phyloP scores from a whole-genome alignment of 2,888 invertebrate species.

The Oxyteleia sp. region DNA sequence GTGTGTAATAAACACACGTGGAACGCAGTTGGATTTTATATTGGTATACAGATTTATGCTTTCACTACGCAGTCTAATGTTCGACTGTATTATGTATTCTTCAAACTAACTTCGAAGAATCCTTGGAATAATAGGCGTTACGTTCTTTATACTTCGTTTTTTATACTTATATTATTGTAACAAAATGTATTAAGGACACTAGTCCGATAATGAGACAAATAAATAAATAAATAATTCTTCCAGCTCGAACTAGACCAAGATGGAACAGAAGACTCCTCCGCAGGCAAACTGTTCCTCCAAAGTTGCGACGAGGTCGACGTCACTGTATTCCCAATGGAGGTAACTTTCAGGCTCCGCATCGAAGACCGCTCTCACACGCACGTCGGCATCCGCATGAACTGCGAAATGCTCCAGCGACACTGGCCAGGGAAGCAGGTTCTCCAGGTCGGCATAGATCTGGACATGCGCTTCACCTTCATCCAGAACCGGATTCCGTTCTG shows the following conservation, averaged over 20 bases:
- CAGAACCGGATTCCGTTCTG: slow-evolving; percentile 93
- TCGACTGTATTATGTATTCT: no score
- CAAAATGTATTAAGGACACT: no score
- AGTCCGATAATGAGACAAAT: no score
- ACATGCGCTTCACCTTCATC: slow-evolving; percentile 93
- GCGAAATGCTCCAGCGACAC: slow-evolving; percentile 42
- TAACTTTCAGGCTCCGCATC: slow-evolving; percentile 49
- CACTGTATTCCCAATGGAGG: slow-evolving; percentile 27
- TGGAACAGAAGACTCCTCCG: slow-evolving; percentile 57
- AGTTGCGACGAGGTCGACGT: slow-evolving; percentile 56
- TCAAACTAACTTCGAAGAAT: no score
- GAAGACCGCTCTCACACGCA: slow-evolving; percentile 46
- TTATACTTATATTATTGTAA: no score
- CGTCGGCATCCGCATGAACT: slow-evolving; percentile 37
- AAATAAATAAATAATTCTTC: no score
- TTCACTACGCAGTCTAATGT: no score
- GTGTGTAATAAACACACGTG: no score
- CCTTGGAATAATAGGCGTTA: no score
- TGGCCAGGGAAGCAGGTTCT: slow-evolving; percentile 19
- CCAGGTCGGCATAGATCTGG: slow-evolving; percentile 85
- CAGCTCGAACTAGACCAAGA: slow-evolving; percentile 57
- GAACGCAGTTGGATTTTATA: no score
- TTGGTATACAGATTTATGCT: no score
- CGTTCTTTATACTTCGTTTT: no score
- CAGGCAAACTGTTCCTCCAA: slow-evolving; percentile 48